Evolutionary conservation across 2,888 invertebrate species (phyloP).

Genomic region (Rotaria macrura): DNA sequence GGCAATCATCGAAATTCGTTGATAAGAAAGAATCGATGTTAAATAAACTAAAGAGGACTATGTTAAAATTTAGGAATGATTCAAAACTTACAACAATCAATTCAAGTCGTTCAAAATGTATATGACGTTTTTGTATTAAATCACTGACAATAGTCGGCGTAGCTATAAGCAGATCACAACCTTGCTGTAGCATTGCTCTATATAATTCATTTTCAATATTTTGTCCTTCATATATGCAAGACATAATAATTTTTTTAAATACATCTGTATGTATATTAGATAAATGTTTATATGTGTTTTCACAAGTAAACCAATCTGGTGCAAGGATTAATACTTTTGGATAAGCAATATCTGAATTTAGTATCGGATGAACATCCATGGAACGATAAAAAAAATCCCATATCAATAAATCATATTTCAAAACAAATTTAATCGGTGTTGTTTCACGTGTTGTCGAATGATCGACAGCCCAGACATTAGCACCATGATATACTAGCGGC

Average conservation of each 20-base stretch:
- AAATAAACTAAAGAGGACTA: too few species aligned
- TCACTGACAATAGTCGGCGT: constrained; percentile 9
- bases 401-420: neutral
- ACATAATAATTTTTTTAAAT: neutral
- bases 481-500: neutral
- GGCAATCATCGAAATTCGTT: too few species aligned
- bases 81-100: neutral
- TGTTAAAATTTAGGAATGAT: too few species aligned
- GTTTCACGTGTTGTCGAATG: neutral
- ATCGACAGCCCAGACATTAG: neutral
- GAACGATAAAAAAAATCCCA: neutral
- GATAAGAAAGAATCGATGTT: too few species aligned
- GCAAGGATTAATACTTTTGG: neutral
- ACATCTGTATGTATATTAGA: neutral
- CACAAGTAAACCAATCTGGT: neutral
- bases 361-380: neutral
- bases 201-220: neutral
- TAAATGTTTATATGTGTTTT: constrained; percentile 14
- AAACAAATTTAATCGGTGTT: neutral
- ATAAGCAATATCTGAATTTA: neutral
- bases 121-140: constrained; percentile 10
- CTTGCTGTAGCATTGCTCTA: neutral
- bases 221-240: constrained; percentile 2
- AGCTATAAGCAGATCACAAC: neutral
- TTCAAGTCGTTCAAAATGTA: constrained; percentile 2